Evolutionary conservation across 2,797 vertebrate genomes (phyloP), one percentile per base, ranked within the genome.

Genomic region (Pelochelys cantorii): DNA sequence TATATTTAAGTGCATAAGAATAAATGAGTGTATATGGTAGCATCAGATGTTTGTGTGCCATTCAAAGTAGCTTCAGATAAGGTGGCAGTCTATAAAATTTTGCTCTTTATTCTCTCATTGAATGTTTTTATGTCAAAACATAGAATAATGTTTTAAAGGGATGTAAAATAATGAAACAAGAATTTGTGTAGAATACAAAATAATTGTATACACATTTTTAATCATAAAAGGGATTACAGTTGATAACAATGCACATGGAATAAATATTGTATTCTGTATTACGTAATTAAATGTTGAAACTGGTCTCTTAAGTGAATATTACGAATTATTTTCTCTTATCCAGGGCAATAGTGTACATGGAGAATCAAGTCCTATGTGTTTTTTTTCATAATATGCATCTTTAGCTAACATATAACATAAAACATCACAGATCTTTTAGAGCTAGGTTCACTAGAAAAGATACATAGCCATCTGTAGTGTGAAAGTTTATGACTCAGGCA

Each of bases 351-450:
- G 93, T 96, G 90, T 89, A 93, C 96, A 88, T 95, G 94, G 95
- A 96, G 68, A 71, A 37, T 71, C 68, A 71, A 71, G 93, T 86
- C 83, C 96, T 96, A 93, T 95, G 94, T 95, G 94, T 89, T 96
- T 97, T 97, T 57, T 97, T 96, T 96, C 95, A 96, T 97, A 97
- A 96, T 92, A 90, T 95, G 94, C 93, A 93, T 96, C 86, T 91
- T 92, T 94, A 94, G 93, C 95, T 96, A 97, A 96, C 96, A 95
- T 97, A 95, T 94, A 96, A 96, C 96, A 94, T 96, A 94, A 52
- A 96, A 92, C 96, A 96, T 97, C 96, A 96, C 84, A 95, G 96
- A 94, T 89, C 86, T 93, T 89, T 84, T 93, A 88, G 80, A 95
- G 91, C 92, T 96, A 91, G 90, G 92, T 94, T 96, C 91, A 79